Conservation (phyloP, 2,797 vertebrate species). For the Pempheris klunzingeri region DNA sequence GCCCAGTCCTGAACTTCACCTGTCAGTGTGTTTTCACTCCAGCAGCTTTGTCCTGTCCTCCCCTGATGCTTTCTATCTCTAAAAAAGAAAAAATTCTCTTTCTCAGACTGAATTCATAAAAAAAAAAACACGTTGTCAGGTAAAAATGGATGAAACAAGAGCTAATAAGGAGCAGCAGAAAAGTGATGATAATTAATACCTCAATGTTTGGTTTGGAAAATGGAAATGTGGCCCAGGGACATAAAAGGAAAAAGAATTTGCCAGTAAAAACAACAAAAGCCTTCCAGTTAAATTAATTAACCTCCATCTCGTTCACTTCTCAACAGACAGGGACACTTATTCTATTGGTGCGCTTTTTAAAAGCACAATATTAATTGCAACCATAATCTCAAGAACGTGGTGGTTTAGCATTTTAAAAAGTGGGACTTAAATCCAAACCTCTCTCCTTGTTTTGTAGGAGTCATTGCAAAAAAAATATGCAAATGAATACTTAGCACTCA, state of each 20-base stretch:
- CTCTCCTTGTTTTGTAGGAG: conserved; percentile 41
- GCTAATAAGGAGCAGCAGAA: conserved; percentile 4
- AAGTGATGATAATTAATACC: not conserved
- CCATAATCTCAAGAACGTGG: conserved; percentile 11
- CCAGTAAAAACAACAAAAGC: conserved; percentile 25
- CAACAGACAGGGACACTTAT: not conserved
- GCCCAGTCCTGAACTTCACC: conserved; percentile 39
- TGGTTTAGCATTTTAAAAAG: conserved; percentile 31
- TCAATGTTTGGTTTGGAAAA: conserved; percentile 13
- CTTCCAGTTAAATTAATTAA: conserved; percentile 39
- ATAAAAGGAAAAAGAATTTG: conserved; percentile 30
- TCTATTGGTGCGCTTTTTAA: conserved; percentile 22
- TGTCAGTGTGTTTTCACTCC: conserved; percentile 54
- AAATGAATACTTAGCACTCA: conserved; percentile 48
- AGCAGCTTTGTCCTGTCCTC: conserved; percentile 26
- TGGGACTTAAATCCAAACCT: too few species aligned
- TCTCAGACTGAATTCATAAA: conserved; percentile 5
- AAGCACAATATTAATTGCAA: conserved; percentile 24
- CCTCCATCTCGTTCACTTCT: conserved; percentile 11
- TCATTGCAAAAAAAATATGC: conserved; percentile 55
- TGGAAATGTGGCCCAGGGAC: conserved; percentile 1
- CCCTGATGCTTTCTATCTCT: conserved; percentile 36
- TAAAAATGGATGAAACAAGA: conserved; percentile 30
- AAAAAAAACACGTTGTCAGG: not conserved
- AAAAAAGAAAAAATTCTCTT: not conserved